These are phyloP conservation scores for Pipra filicauda DNA, from an alignment of 2,113 vertebrate genomes.

Conservation along the genomic window DNA sequence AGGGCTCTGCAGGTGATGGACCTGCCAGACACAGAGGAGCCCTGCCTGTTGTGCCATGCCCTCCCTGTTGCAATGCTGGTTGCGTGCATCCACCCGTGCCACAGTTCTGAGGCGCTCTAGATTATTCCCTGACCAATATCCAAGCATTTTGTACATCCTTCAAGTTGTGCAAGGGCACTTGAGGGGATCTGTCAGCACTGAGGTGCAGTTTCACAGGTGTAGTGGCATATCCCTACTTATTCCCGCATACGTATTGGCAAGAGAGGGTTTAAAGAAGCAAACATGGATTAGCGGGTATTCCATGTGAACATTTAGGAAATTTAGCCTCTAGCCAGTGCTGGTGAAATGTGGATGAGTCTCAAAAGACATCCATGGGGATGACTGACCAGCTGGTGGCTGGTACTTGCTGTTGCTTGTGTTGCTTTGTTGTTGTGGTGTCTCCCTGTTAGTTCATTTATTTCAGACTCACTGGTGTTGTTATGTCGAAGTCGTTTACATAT, in stretches of 20 bases:
- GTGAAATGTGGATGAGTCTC: background rate
- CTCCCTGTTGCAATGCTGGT: background rate
- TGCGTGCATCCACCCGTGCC: background rate
- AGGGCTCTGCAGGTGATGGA: background rate
- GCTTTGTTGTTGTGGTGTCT: background rate
- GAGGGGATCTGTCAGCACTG: background rate
- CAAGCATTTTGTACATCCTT: background rate
- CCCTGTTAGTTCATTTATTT: background rate
- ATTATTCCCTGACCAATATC: background rate
- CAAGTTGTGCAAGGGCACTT: background rate
- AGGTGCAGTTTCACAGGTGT: background rate
- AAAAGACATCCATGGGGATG: background rate
- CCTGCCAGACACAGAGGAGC: background rate
- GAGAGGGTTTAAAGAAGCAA: background rate
- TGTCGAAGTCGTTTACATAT: background rate
- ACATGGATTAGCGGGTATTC: background rate
- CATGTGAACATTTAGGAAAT: background rate
- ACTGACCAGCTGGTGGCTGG: background rate
- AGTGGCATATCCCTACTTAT: background rate
- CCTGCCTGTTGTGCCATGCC: background rate
- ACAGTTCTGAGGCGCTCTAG: background rate
- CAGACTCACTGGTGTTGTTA: background rate
- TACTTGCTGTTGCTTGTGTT: background rate
- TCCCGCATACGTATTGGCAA: accelerated
- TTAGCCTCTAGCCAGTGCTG: background rate